Evolutionary conservation across 2,888 invertebrate genomes (phyloP), one percentile per base, ranked within the genome.

Genomic region (Labia minor): DNA sequence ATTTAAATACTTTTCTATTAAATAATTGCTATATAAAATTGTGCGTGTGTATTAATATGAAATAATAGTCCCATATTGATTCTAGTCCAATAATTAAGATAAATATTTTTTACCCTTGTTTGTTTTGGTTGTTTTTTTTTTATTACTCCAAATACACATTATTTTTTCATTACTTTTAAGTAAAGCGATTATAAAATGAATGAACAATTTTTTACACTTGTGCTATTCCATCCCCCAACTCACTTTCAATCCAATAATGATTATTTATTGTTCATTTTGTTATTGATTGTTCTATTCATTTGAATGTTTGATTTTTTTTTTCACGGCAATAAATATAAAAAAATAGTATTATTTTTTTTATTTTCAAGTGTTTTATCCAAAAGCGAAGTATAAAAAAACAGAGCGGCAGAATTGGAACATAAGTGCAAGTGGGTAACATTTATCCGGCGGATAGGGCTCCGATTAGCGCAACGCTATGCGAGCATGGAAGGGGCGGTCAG

Each of bases 401-500:
- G 14, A 49, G n/a, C 49, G 14, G 49, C 26, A 3, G 26, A 26
- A 49, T 49, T 49, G 14, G 49, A 14, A 49, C 49, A 49, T 49
- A 49, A 49, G 49, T 49, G 49, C 49, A 49, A 10, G 49, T 49
- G 14, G 49, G 49, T 49, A 49, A 49, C 49, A 49, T 49, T 49
- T 14, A 49, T 14, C 49, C 49, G 49, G 49, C n/a, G 49, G 49
- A 26, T 26, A 26, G 26, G 3, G 26, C 8, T 49, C 16, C 49
- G 49, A 49, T 49, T 49, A 49, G 16, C 49, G 49, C 49, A 3
- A 14, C 14, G 49, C 14, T n/a, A 49, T 16, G 49, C 49, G 49
- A 49, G 49, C 49, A 49, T 49, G 49, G 49, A 49, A 49, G 49
- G 49, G 49, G 49, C 49, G 49, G 49, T 49, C 49, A 16, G 49